These are phyloP conservation scores for Hirundo rustica DNA, from an alignment of 2,797 vertebrate species.

Conservation along the genomic window DNA sequence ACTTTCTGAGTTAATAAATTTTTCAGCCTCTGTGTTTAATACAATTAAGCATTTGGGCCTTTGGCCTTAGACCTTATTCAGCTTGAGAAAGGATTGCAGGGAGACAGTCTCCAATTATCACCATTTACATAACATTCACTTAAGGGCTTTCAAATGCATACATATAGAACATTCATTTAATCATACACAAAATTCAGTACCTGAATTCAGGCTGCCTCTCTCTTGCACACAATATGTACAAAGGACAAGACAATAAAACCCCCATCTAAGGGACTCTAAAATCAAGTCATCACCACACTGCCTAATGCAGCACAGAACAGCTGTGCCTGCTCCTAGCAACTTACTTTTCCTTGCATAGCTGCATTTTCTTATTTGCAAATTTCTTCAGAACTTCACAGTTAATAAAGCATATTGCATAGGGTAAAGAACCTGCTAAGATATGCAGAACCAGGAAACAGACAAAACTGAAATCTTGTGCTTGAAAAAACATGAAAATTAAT, in stretches of 20 bases:
- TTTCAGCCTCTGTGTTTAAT: conserved; percentile 61
- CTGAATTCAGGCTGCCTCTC: background rate
- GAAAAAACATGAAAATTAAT: conserved; percentile 71
- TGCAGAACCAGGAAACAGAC: conserved; percentile 25
- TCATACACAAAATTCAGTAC: background rate
- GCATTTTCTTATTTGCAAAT: conserved; percentile 35
- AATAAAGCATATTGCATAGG: background rate
- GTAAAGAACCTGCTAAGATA: background rate
- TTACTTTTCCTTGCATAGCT: background rate
- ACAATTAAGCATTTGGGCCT: conserved; percentile 64
- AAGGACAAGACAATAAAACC: background rate
- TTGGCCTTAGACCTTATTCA: conserved; percentile 66
- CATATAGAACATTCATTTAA: background rate
- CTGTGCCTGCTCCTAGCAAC: background rate
- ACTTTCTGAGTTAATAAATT: conserved; percentile 66
- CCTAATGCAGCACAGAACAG: background rate
- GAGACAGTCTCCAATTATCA: conserved; percentile 49
- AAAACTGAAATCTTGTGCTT: conserved; percentile 50
- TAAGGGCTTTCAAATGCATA: conserved; percentile 33
- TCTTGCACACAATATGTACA: background rate
- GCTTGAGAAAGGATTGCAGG: conserved; percentile 26
- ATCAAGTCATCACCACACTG: background rate
- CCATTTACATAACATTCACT: conserved; percentile 57
- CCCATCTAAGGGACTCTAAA: background rate
- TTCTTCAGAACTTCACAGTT: conserved; percentile 46